Evolutionary conservation across 2,797 vertebrate genomes (phyloP), one percentile per base, ranked within the genome.

Genomic region (Paratrypauchen microcephalus): DNA sequence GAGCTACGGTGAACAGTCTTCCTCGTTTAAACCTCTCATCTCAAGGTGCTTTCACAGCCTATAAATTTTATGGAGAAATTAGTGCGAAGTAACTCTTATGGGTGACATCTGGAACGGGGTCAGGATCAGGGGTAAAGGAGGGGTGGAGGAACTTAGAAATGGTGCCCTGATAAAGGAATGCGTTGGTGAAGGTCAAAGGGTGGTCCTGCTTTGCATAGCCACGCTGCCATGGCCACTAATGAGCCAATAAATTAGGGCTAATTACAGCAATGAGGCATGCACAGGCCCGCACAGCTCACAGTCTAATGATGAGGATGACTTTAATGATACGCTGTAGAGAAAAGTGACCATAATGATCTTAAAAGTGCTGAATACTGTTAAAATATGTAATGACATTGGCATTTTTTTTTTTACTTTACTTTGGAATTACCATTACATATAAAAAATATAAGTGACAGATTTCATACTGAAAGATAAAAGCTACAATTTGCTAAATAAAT

Each of bases 1-100:
- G 26, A 69, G 50, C 4, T 4, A 7, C 6, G 26, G 56, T 16
- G 6, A 36, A 21, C 39, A 30, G 41, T 65, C 15, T 28, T 28
- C 47, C 26, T 57, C 48, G 36, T 62, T 68, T 66, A 71, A 63
- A 72, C 64, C 54, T 69, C 72, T 36, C 70, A 69, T 67, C 84
- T 79, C 80, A 86, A 93, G 83, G 80, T 74, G 57, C 88, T 89
- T 91, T 87, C 84, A 89, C 78, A 88, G 83, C 89, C 84, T 84
- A 85, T 90, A 91, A 86, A 91, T 89, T 89, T 93, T 76, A 92
- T 85, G 76, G 83, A 84, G 75, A 90, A 89, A 86, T 89, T 86
- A 83, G 82, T 88, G 79, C 86, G 41, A 88, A 68, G 86, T 86
- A 89, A 91, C 90, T 89, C 85, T 89, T 60, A 54, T 78, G 90